phyloP scores from a whole-genome alignment of 2,797 vertebrate genomes.

The Serranus cabrilla region DNA sequence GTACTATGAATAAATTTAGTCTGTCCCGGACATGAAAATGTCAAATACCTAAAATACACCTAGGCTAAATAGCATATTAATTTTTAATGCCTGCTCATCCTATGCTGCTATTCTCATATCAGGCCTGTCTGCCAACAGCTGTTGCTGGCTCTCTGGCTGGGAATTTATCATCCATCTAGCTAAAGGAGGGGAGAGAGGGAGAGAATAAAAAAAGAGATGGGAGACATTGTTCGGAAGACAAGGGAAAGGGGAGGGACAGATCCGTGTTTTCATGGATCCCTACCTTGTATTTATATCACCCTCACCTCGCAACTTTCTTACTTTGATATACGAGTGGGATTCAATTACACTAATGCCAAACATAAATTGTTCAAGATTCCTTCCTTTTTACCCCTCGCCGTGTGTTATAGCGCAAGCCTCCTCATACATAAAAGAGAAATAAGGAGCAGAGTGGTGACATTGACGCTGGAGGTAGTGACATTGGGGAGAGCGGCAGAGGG shows the following conservation, averaged over 20 bases:
- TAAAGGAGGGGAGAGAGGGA: slow-evolving; percentile 79
- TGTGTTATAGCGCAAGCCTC: slow-evolving; percentile 39
- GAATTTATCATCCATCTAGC: slow-evolving; percentile 89
- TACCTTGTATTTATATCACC: slow-evolving; percentile 77
- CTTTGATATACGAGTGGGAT: slow-evolving; percentile 81
- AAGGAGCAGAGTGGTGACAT: slow-evolving; percentile 78
- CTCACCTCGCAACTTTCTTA: slow-evolving; percentile 68
- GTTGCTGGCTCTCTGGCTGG: slow-evolving; percentile 88
- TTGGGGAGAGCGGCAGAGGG: slow-evolving; percentile 77
- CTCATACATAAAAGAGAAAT: slow-evolving; percentile 77
- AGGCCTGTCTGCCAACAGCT: slow-evolving; percentile 91
- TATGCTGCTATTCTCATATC: slow-evolving; percentile 93
- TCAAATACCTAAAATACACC: slow-evolving; percentile 93
- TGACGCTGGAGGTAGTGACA: slow-evolving; percentile 82
- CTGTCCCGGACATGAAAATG: slow-evolving; percentile 92
- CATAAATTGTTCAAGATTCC: slow-evolving; percentile 82
- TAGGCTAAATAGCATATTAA: slow-evolving; percentile 93
- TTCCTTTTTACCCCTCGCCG: slow-evolving; percentile 39
- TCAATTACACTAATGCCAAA: slow-evolving; percentile 85
- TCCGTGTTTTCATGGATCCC: slow-evolving; percentile 77
- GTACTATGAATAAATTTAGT: slow-evolving; percentile 91
- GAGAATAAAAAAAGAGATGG: slow-evolving; percentile 70
- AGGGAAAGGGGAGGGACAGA: slow-evolving; percentile 71
- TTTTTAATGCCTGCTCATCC: slow-evolving; percentile 92
- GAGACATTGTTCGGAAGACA: slow-evolving; percentile 80